phyloP scores from a whole-genome alignment of 1,140 invertebrate genomes.

The Choristoneura fumiferana region DNA sequence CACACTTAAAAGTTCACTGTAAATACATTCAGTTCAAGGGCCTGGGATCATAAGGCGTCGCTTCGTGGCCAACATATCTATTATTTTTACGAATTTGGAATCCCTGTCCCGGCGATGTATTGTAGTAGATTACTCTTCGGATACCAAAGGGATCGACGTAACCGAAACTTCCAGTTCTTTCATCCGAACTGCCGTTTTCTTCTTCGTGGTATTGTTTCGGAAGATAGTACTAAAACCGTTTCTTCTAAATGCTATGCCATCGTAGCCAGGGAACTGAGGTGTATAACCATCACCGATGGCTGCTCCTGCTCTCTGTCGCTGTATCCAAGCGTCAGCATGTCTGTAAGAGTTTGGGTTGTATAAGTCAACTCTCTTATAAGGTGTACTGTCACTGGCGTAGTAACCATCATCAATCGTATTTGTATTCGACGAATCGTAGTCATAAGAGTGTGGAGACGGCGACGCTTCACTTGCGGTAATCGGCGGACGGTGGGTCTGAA shows the following conservation, averaged over 20 bases:
- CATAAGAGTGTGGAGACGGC: slow-evolving; percentile 48
- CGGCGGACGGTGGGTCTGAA: slow-evolving; percentile 66
- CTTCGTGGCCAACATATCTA: slow-evolving; percentile 89
- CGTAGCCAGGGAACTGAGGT: slow-evolving; percentile 81
- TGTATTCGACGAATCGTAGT: slow-evolving; percentile 59
- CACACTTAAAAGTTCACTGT: slow-evolving; percentile 26
- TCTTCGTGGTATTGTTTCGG: slow-evolving; percentile 92
- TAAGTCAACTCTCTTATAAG: slow-evolving; percentile 46
- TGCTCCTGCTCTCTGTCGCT: slow-evolving; percentile 36
- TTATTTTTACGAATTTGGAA: slow-evolving; percentile 91
- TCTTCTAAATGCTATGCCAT: slow-evolving; percentile 84
- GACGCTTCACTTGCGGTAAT: slow-evolving; percentile 59
- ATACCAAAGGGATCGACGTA: slow-evolving; percentile 94
- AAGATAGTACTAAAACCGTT: slow-evolving; percentile 90
- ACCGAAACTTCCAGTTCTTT: slow-evolving; percentile 87
- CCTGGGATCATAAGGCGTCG: slow-evolving; percentile 88
- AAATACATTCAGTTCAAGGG: slow-evolving; percentile 61
- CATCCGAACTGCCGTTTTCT: slow-evolving; percentile 78
- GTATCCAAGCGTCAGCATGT: slow-evolving; percentile 55
- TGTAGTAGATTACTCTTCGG: slow-evolving; percentile 91
- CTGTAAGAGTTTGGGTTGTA: slow-evolving; percentile 56
- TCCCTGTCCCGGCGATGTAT: slow-evolving; percentile 84
- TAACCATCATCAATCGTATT: slow-evolving; percentile 64
- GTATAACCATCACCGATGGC: slow-evolving; percentile 79
- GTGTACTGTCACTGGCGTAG: slow-evolving; percentile 54